Percentiles rank a stretch among this genome's conserved stretches.
phyloP scores from a whole-genome alignment of 2,113 vertebrate species.

The Anthoscopus minutus region DNA sequence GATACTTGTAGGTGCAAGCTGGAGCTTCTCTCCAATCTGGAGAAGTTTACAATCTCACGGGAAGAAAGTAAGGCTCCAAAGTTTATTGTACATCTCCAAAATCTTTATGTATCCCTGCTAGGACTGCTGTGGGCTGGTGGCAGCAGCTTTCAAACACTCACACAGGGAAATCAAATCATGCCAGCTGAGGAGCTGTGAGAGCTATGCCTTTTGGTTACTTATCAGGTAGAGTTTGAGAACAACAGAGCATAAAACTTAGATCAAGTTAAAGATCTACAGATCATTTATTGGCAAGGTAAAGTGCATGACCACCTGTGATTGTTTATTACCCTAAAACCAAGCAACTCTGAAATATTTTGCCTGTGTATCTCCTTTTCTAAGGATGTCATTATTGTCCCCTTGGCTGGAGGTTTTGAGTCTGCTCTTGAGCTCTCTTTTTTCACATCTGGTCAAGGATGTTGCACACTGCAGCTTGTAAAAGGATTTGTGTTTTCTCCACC shows the following conservation, averaged over 20 bases:
- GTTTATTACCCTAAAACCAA: slow-evolving; percentile 6
- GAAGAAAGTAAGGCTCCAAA: neutral
- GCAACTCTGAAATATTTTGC: neutral
- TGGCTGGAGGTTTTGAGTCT: neutral
- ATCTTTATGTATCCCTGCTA: neutral
- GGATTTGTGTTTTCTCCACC: neutral
- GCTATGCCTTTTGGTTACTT: neutral
- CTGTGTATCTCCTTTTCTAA: neutral
- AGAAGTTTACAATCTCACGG: neutral
- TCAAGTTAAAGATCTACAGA: slow-evolving; percentile 16
- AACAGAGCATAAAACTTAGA: slow-evolving; percentile 36
- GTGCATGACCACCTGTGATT: neutral
- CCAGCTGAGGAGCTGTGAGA: neutral
- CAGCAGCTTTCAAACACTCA: neutral
- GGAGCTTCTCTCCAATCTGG: neutral
- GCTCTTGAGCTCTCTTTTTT: neutral
- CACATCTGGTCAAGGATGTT: neutral
- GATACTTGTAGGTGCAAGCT: neutral
- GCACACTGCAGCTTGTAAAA: neutral
- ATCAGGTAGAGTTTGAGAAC: neutral
- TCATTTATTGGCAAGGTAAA: neutral
- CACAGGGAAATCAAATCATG: neutral
- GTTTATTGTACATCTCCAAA: neutral
- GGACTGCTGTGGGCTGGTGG: neutral
- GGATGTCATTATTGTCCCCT: neutral